Conservation (phyloP, 2,113 vertebrate species). For the Notarius lentiginosus region DNA sequence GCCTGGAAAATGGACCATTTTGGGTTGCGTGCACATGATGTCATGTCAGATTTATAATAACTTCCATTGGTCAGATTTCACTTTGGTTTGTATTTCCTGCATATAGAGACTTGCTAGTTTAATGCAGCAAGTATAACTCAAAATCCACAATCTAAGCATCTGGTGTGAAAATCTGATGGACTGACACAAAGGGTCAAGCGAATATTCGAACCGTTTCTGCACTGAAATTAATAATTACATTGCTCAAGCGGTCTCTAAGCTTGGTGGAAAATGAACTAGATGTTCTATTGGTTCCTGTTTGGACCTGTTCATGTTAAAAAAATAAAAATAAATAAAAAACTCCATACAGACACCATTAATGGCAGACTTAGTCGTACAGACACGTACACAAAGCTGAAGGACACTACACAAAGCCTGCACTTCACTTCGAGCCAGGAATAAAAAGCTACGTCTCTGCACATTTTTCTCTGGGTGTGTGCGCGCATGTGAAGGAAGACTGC, state of each 20-base stretch:
- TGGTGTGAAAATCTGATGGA: no score
- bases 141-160: no score
- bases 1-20: no score
- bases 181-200: no score
- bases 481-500: not conserved
- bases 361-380: slow-evolving; percentile 23
- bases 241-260: not conserved
- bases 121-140: no score
- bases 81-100: no score
- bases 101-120: no score
- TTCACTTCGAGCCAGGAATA: slow-evolving; percentile 11
- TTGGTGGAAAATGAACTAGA: not conserved
- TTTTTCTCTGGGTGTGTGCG: slow-evolving; percentile 1
- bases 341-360: not conserved
- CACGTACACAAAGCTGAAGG: slow-evolving; percentile 49
- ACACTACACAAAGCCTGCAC: slow-evolving; percentile 51
- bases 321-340: not conserved
- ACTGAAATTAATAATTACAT: not conserved
- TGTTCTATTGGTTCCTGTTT: not conserved
- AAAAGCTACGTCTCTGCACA: not conserved
- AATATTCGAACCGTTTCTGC: not conserved
- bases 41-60: no score
- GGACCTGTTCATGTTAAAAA: not conserved
- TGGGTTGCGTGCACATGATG: no score
- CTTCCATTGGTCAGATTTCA: no score